Conservation (phyloP, 2,888 invertebrate genomes). For the Physocephala rufipes region DNA sequence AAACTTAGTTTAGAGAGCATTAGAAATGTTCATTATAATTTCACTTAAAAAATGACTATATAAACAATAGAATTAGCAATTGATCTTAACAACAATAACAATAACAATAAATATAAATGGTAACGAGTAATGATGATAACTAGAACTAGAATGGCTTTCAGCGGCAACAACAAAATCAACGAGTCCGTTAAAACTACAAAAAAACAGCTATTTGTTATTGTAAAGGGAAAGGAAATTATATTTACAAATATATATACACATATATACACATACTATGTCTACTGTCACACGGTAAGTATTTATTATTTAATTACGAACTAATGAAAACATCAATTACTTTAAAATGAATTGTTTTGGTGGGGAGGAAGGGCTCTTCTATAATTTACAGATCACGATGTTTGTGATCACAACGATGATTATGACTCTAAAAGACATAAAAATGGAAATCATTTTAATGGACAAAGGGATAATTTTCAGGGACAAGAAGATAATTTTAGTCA, state of each 20-base stretch:
- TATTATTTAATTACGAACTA: constrained; percentile 15
- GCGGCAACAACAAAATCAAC: constrained; percentile 30
- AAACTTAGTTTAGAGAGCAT: constrained; percentile 23
- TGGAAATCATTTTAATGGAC: too few relatives aligned
- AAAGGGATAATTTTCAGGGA: too few relatives aligned
- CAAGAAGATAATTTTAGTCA: too few relatives aligned
- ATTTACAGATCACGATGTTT: too few relatives aligned
- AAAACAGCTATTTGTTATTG: background rate
- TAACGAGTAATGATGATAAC: constrained; percentile 30
- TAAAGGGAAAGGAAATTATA: constrained; percentile 15
- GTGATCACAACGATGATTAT: too few relatives aligned
- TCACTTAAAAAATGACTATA: constrained; percentile 1
- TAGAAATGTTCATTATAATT: constrained; percentile 34
- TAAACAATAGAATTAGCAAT: constrained; percentile 22
- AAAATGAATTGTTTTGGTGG: constrained; percentile 32
- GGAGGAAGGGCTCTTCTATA: too few relatives aligned
- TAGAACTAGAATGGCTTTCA: constrained; percentile 20
- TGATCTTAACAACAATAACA: constrained; percentile 14
- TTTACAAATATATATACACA: constrained; percentile 32
- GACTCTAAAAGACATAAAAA: too few relatives aligned
- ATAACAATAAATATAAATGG: constrained; percentile 28
- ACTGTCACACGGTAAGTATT: constrained; percentile 64
- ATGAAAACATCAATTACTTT: constrained; percentile 8
- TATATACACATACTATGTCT: constrained; percentile 34
- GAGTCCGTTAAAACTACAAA: constrained; percentile 24